Conservation (phyloP, 2,113 vertebrate genomes). For the Ceratotherium simum region DNA sequence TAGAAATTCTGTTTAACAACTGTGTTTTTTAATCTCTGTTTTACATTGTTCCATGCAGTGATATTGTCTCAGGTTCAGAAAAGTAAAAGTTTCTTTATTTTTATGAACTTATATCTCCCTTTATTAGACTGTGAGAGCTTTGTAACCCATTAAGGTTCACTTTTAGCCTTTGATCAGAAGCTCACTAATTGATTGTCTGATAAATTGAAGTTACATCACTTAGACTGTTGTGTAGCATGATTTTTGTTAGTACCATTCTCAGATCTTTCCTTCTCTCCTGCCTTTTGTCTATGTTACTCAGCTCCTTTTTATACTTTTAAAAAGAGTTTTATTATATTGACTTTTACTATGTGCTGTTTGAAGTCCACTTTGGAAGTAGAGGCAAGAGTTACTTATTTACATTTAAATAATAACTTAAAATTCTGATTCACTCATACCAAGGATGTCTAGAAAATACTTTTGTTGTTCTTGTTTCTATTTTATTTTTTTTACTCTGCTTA, state of each 20-base stretch:
- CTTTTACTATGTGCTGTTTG: background rate
- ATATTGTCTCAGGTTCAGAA: slow-evolving; percentile 35
- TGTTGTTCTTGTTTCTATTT: background rate
- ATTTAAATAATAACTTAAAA: slow-evolving; percentile 46
- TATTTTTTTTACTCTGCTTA: background rate
- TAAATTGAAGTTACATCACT: background rate
- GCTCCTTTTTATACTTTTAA: background rate
- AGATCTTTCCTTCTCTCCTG: background rate
- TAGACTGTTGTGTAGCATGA: background rate
- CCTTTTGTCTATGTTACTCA: background rate
- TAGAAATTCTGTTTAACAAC: background rate
- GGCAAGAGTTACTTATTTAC: slow-evolving; percentile 12
- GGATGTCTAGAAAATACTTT: background rate
- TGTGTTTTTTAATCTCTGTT: background rate
- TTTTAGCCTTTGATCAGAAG: slow-evolving; percentile 8
- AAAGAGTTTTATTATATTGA: background rate
- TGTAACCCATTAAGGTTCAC: background rate
- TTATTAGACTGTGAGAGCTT: background rate
- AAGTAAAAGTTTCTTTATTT: slow-evolving; percentile 38
- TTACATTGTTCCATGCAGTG: background rate
- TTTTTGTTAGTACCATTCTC: background rate
- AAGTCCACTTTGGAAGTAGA: slow-evolving; percentile 27
- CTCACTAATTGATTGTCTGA: background rate
- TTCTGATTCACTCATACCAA: slow-evolving; percentile 46
- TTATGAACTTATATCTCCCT: background rate